Evolutionary conservation across 1,140 invertebrate genomes (phyloP).

Genomic region (Danaus melanippus): DNA sequence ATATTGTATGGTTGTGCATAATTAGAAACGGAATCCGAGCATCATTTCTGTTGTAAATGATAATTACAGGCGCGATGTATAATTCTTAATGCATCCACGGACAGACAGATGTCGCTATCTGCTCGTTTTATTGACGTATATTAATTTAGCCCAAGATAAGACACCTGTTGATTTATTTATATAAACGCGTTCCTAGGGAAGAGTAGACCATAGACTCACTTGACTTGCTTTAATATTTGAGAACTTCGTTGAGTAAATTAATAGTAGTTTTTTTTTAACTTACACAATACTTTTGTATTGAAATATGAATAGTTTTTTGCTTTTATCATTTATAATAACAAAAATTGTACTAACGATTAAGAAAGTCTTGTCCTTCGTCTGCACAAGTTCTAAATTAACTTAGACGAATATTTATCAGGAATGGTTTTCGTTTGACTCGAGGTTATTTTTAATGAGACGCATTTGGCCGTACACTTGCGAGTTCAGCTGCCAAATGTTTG

Average conservation of each 20-base stretch:
- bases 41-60: slow-evolving; percentile 18
- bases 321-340: too few species aligned
- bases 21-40: slow-evolving; percentile 12
- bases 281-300: too few species aligned
- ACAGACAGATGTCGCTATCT: slow-evolving; percentile 25
- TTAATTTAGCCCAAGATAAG: slow-evolving; percentile 32
- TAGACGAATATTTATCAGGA: slow-evolving; percentile 13
- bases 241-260: too few species aligned
- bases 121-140: slow-evolving; percentile 29
- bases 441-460: slow-evolving; percentile 27
- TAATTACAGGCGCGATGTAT: slow-evolving; percentile 18
- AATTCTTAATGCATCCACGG: slow-evolving; percentile 17
- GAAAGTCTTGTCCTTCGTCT: slow-evolving; percentile 10
- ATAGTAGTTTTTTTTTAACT: too few species aligned
- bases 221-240: too few species aligned
- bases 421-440: slow-evolving; percentile 15
- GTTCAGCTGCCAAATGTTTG: slow-evolving; percentile 11
- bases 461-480: slow-evolving; percentile 19
- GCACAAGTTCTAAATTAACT: slow-evolving; percentile 14
- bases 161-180: slow-evolving; percentile 39
- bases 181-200: slow-evolving; percentile 22
- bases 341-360: too few species aligned
- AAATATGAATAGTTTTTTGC: too few species aligned
- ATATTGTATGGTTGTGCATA: slow-evolving; percentile 2
- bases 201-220: slow-evolving; percentile 14